These are phyloP conservation scores for Zalophus californianus DNA, from an alignment of 2,797 vertebrate genomes.

Conservation along the genomic window DNA sequence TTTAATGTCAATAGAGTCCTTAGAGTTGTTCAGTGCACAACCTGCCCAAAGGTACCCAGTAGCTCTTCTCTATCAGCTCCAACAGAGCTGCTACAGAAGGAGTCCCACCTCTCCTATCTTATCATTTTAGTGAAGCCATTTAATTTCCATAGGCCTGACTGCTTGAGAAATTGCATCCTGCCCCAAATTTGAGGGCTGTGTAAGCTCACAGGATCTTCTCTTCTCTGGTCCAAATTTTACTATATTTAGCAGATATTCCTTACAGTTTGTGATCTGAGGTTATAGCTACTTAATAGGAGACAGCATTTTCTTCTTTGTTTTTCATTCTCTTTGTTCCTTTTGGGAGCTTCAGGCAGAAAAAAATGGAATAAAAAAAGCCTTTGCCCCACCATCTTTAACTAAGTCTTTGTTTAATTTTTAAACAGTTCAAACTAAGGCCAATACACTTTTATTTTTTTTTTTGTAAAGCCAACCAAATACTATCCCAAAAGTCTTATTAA, in stretches of 20 bases:
- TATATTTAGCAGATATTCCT: neutral
- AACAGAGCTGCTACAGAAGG: neutral
- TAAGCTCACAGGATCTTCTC: neutral
- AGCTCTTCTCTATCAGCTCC: neutral
- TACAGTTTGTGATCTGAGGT: neutral
- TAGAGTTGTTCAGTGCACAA: neutral
- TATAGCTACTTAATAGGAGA: neutral
- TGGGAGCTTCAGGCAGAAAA: neutral
- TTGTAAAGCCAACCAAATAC: neutral
- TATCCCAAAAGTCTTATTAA: neutral
- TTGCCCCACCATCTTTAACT: neutral
- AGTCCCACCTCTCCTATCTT: neutral
- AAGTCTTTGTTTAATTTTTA: conserved; percentile 46
- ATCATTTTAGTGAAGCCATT: neutral
- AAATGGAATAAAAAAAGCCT: neutral
- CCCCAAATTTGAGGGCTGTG: neutral
- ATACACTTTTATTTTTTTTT: neutral
- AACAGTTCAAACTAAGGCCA: neutral
- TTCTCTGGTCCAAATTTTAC: neutral
- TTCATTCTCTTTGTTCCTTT: neutral
- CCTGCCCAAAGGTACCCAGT: neutral
- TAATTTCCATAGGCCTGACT: neutral
- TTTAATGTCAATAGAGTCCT: neutral
- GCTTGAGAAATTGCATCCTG: neutral
- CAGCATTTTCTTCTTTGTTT: neutral